phyloP scores from a whole-genome alignment of 2,888 invertebrate genomes.

The Leptopilina myrica region DNA sequence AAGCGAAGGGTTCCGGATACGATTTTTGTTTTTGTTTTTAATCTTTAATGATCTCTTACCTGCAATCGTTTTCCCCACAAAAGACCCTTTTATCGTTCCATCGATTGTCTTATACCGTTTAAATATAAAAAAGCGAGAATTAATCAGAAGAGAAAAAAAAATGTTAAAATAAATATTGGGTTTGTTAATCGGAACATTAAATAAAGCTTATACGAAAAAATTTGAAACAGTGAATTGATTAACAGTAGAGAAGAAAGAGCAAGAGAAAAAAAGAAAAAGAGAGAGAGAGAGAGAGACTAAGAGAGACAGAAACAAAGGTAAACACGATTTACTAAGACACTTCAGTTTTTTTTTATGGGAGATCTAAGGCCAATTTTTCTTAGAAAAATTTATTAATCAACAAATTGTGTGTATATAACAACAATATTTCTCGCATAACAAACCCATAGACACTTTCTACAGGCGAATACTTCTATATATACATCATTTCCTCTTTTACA shows the following conservation, averaged over 20 bases:
- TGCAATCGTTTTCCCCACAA: conserved; percentile 50
- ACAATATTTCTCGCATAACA: conserved; percentile 74
- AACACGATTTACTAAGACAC: conserved; percentile 41
- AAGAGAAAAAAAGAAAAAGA: no score
- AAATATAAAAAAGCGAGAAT: conserved; percentile 47
- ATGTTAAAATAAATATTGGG: conserved; percentile 55
- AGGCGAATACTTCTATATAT: conserved; percentile 67
- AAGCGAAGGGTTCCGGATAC: conserved; percentile 36
- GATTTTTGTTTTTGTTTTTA: conserved; percentile 7
- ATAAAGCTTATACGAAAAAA: conserved; percentile 46
- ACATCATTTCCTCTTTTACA: conserved; percentile 65
- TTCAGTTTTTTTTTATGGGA: conserved; percentile 61
- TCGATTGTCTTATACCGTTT: conserved; percentile 32
- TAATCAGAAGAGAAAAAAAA: conserved; percentile 41
- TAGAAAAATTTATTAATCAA: conserved; percentile 76
- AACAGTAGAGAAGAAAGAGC: no score
- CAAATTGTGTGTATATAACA: conserved; percentile 69
- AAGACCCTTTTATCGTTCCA: conserved; percentile 43
- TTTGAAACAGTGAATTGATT: background rate
- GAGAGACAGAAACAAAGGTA: conserved; percentile 33
- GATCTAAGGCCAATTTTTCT: conserved; percentile 73
- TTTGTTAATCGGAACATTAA: conserved; percentile 68
- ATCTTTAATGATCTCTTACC: conserved; percentile 54
- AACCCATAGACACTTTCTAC: conserved; percentile 72
- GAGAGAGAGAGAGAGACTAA: conserved; percentile 43